These are phyloP conservation scores for Drosophila neutralis DNA, from an alignment of 2,888 invertebrate genomes.

Conservation along the genomic window DNA sequence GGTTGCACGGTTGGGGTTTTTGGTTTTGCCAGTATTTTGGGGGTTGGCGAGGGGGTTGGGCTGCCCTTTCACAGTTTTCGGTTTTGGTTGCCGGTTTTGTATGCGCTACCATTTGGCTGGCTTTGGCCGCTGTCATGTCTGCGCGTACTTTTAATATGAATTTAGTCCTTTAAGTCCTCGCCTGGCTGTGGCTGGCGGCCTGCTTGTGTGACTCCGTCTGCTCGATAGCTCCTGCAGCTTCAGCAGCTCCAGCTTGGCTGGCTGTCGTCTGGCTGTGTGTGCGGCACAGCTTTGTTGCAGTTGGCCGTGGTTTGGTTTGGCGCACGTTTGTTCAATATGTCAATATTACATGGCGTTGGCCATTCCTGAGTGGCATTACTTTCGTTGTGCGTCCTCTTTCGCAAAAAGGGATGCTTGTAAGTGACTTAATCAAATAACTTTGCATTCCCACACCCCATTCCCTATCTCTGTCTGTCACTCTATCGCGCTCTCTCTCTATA, in stretches of 20 bases:
- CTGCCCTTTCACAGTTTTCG: conserved; percentile 22
- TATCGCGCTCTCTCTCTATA: no score
- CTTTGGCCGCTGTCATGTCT: conserved; percentile 73
- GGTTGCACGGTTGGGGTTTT: conserved; percentile 14
- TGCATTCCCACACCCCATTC: conserved; percentile 51
- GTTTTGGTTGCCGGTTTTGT: conserved; percentile 34
- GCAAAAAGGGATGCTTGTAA: conserved; percentile 60
- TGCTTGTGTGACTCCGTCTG: conserved; percentile 13
- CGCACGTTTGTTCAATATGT: conserved; percentile 80
- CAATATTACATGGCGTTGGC: conserved; percentile 76
- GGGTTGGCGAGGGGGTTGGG: background rate
- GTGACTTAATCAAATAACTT: conserved; percentile 81
- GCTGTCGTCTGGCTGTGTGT: background rate
- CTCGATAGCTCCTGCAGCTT: conserved; percentile 11
- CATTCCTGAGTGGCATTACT: conserved; percentile 70
- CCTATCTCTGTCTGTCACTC: background rate
- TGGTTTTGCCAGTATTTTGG: background rate
- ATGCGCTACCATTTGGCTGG: conserved; percentile 32
- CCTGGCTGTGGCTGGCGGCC: conserved; percentile 48
- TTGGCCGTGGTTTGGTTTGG: conserved; percentile 53
- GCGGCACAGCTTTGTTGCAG: conserved; percentile 52
- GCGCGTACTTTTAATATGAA: conserved; percentile 78
- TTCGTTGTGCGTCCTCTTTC: conserved; percentile 32
- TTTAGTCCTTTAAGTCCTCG: conserved; percentile 77
- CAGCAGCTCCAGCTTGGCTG: conserved; percentile 1